These are phyloP conservation scores for Drosophila parvula DNA, from an alignment of 1,140 invertebrate genomes.

Conservation along the genomic window DNA sequence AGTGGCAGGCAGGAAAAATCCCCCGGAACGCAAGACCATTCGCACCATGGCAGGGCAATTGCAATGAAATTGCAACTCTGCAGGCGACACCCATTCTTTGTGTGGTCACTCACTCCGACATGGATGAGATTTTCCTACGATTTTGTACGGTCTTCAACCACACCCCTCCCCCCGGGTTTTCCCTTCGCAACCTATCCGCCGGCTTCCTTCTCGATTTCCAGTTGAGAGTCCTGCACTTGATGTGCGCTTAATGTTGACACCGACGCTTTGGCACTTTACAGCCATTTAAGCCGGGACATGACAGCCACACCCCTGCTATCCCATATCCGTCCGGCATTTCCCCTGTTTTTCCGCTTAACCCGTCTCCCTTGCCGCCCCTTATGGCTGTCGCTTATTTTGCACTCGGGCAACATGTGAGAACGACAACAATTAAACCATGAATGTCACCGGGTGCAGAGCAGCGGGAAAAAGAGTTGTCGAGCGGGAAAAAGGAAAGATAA, in stretches of 20 bases:
- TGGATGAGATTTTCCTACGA: slow-evolving; percentile 35
- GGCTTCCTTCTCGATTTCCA: slow-evolving; percentile 39
- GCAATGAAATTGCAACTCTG: slow-evolving; percentile 37
- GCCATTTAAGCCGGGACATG: slow-evolving; percentile 47
- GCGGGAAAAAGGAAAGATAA: background rate
- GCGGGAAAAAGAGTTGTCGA: slow-evolving; percentile 15
- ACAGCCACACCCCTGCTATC: slow-evolving; percentile 39
- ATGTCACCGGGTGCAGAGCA: slow-evolving; percentile 18
- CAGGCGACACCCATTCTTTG: slow-evolving; percentile 37
- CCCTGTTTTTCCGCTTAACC: background rate
- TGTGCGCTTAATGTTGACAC: slow-evolving; percentile 72
- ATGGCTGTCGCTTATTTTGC: slow-evolving; percentile 5
- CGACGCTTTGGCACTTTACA: slow-evolving; percentile 61
- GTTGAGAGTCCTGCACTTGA: slow-evolving; percentile 53
- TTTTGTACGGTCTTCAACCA: background rate
- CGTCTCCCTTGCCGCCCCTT: background rate
- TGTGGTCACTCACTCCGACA: slow-evolving; percentile 49
- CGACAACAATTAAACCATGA: slow-evolving; percentile 51
- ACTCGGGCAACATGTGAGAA: slow-evolving; percentile 26
- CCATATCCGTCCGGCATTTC: slow-evolving; percentile 30
- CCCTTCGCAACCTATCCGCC: slow-evolving; percentile 11
- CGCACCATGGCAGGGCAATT: slow-evolving; percentile 7
- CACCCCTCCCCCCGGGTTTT: background rate
- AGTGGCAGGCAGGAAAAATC: slow-evolving; percentile 23
- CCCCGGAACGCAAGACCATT: slow-evolving; percentile 11